Evolutionary conservation across 2,888 invertebrate species (phyloP), one percentile per base, ranked within the genome.

Genomic region (Erebia epiphron): DNA sequence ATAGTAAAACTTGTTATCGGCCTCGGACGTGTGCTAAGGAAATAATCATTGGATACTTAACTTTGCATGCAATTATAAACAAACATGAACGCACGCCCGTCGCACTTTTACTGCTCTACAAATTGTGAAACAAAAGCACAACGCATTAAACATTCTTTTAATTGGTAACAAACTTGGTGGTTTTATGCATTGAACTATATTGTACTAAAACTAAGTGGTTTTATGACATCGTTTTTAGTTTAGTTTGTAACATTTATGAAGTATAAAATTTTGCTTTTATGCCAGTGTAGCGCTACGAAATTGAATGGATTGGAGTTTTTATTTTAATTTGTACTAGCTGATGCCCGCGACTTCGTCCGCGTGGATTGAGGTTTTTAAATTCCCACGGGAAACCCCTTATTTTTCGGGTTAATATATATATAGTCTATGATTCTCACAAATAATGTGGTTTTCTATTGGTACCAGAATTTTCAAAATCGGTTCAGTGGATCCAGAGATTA

Each of bases 11-110:
- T 26, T 61, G 71, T 67, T 58, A 65, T 68, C 70, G 57, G 49
- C 67, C 21, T 64, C 64, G 49, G 18, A 58, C 58, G 13, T 61
- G 61, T 43, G 58, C 61, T 49, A 64, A 68, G 72, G 61, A 73
- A 64, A 69, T 71, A 68, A 68, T 70, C 62, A 73, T 57, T 35
- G 58, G 60, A 61, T 73, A 63, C 64, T 73, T 70, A 67, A 72
- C 35, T 69, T 57, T 43, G 16, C 52, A 66, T 69, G 13, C 26
- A 26, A 57, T 57, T 57, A 66, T 54, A 14, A 54, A 61, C 50
- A 68, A 68, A 68, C 41, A 61, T 52, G 21, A 18, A 21, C 14
- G 21, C 7, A 62, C 13, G n/a, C n/a, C n/a, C n/a, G n/a, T n/a
- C n/a, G 46, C 14, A 46, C 13, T 62, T 62, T 49, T 62, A 62